Conservation (phyloP, 2,888 invertebrate genomes). For the Spodoptera exigua region DNA sequence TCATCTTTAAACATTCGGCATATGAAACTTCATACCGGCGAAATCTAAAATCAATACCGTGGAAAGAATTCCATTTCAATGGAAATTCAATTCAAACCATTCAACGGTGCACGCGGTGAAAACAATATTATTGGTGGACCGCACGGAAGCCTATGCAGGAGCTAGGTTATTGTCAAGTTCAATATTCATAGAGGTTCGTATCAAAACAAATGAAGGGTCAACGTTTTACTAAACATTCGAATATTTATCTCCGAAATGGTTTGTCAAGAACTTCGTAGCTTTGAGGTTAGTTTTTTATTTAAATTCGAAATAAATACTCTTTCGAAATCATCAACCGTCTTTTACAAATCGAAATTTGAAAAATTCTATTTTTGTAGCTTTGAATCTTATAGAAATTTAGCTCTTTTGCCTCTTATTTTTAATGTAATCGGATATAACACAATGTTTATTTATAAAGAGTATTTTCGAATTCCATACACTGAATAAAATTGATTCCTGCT, state of each 20-base stretch:
- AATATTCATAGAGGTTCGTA: conserved; percentile 35
- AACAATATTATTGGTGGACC: conserved; percentile 63
- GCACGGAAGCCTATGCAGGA: conserved; percentile 48
- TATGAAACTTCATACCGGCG: conserved; percentile 58
- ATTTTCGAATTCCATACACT: conserved; percentile 27
- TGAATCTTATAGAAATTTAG: no score
- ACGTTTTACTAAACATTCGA: conserved; percentile 1
- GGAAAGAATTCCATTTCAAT: conserved; percentile 65
- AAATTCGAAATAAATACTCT: neutral
- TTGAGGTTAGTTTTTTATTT: neutral
- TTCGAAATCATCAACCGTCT: neutral
- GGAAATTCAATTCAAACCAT: conserved; percentile 65
- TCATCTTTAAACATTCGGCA: conserved; percentile 52
- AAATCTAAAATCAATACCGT: conserved; percentile 62
- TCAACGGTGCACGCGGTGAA: conserved; percentile 54
- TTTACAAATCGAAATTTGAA: no score
- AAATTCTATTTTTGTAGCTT: conserved; percentile 2
- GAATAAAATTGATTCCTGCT: conserved; percentile 26
- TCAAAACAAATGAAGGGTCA: conserved; percentile 1
- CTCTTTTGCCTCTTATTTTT: neutral
- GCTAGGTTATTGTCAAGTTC: conserved; percentile 25
- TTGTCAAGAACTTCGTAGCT: neutral
- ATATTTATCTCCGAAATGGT: neutral
- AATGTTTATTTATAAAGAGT: conserved; percentile 13
- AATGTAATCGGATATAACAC: conserved; percentile 1